These are phyloP conservation scores for Camponotus fellah DNA, from an alignment of 2,888 invertebrate species.

Conservation along the genomic window DNA sequence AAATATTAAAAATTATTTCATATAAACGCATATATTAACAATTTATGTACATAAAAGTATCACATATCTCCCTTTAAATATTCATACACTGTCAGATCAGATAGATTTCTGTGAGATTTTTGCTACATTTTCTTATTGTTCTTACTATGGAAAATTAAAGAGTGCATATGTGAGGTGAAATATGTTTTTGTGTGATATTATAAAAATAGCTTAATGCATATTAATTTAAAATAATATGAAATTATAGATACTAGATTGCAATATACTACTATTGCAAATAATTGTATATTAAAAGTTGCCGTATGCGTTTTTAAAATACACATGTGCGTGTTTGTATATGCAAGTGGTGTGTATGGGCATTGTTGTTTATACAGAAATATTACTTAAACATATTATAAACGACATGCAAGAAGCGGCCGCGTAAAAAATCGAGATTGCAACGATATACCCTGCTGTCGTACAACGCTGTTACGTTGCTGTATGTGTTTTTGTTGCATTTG, in stretches of 20 bases:
- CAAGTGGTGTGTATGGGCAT: background rate
- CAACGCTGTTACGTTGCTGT: slow-evolving; percentile 82
- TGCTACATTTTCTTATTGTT: background rate
- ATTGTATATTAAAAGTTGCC: background rate
- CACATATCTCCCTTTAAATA: background rate
- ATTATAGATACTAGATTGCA: background rate
- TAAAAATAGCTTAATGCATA: slow-evolving; percentile 17
- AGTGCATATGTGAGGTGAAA: slow-evolving; percentile 23
- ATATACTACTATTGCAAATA: slow-evolving; percentile 11
- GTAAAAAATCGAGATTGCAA: slow-evolving; percentile 40
- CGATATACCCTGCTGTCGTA: slow-evolving; percentile 83
- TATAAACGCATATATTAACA: background rate
- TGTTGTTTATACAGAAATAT: background rate
- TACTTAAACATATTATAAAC: slow-evolving; percentile 13
- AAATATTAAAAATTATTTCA: background rate
- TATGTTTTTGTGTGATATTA: background rate
- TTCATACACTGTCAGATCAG: background rate
- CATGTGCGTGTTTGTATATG: background rate
- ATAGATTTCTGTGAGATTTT: background rate
- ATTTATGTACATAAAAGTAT: background rate
- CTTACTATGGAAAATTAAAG: background rate
- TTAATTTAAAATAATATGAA: background rate
- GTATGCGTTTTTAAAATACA: background rate
- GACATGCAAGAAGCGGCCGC: slow-evolving; percentile 63
- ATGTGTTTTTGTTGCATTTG: slow-evolving; percentile 82